Percentiles rank a stretch among this genome's conserved stretches.
phyloP scores from a whole-genome alignment of 2,888 invertebrate genomes.

The Aricia artaxerxes region DNA sequence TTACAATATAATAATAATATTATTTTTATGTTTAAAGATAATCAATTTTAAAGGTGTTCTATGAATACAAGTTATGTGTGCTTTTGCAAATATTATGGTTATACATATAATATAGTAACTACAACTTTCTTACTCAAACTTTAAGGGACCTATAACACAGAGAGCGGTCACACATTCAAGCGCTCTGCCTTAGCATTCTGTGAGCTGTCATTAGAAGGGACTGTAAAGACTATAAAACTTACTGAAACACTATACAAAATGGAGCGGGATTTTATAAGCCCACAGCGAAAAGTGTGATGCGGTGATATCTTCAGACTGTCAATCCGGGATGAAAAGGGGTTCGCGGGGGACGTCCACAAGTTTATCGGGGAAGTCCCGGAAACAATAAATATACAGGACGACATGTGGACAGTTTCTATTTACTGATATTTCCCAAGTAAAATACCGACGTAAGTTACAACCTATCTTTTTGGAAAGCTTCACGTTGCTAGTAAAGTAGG shows the following conservation, averaged over 20 bases:
- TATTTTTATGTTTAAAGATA: no score
- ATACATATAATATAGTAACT: no score
- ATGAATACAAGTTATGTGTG: no score
- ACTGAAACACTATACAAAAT: not conserved
- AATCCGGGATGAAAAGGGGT: slow-evolving; percentile 17
- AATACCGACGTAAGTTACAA: slow-evolving; percentile 11
- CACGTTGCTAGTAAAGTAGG: not conserved
- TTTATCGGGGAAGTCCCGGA: slow-evolving; percentile 12
- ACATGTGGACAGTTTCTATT: slow-evolving; percentile 13
- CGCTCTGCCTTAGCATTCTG: no score
- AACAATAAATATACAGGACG: slow-evolving; percentile 17
- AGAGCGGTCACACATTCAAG: no score
- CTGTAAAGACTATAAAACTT: no score
- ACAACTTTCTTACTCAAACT: no score
- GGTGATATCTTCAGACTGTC: not conserved
- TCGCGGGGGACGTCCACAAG: slow-evolving; percentile 6
- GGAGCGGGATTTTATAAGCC: not conserved
- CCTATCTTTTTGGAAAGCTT: not conserved
- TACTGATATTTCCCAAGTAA: not conserved
- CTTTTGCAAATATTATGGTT: no score
- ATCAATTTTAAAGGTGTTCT: no score
- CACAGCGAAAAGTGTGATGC: slow-evolving; percentile 7
- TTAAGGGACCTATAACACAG: no score
- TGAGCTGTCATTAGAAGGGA: no score
- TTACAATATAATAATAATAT: not conserved